These are phyloP conservation scores for Mallateleia sp. DNA, from an alignment of 2,888 invertebrate genomes.

Conservation along the genomic window DNA sequence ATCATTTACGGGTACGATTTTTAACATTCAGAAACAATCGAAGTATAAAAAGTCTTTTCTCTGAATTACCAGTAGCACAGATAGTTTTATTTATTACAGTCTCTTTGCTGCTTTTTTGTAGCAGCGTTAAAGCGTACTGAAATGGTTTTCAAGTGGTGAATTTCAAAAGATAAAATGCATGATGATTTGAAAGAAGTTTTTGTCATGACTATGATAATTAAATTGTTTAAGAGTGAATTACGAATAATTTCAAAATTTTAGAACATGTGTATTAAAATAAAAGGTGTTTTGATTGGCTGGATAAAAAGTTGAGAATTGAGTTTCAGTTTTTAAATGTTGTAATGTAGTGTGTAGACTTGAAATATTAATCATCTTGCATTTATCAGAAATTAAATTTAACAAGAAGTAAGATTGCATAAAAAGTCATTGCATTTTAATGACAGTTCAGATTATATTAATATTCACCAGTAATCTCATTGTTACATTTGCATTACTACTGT, in stretches of 20 bases:
- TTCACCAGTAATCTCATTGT: constrained; percentile 15
- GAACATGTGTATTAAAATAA: too few species aligned
- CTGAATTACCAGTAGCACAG: constrained; percentile 13
- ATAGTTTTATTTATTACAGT: not conserved
- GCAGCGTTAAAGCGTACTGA: constrained; percentile 15
- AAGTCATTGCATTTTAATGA: too few species aligned
- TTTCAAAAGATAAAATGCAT: constrained; percentile 1
- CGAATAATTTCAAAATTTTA: too few species aligned
- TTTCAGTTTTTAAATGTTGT: too few species aligned
- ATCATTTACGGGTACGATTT: too few species aligned
- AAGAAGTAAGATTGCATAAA: too few species aligned
- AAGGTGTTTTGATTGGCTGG: too few species aligned
- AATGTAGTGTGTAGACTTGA: not conserved
- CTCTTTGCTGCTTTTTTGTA: constrained; percentile 36
- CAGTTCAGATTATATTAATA: not conserved
- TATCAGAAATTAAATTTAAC: not conserved
- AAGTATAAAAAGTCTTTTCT: not conserved
- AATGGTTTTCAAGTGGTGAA: constrained; percentile 16
- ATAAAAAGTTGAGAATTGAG: too few species aligned
- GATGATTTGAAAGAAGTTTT: too few species aligned
- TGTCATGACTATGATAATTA: too few species aligned
- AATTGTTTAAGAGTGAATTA: too few species aligned
- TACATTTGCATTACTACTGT: constrained; percentile 51
- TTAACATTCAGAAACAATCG: too few species aligned
- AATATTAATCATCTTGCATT: not conserved